Conservation (phyloP, 1,140 invertebrate genomes). For the Leptopilina boulardi region DNA sequence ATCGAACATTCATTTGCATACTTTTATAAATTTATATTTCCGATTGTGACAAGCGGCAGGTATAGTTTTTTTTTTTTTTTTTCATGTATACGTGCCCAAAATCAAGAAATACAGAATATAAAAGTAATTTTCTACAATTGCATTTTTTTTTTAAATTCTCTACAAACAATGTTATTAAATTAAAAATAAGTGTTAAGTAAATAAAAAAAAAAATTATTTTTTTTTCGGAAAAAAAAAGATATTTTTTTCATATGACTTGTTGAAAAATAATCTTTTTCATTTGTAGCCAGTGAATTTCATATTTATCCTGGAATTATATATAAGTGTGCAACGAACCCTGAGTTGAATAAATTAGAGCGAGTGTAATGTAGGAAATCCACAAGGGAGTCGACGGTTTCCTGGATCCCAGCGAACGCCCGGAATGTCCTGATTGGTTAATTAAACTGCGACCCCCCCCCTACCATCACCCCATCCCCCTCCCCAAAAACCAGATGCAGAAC, state of each 20-base stretch:
- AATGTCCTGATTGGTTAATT: constrained; percentile 53
- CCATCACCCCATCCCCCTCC: too few relatives aligned
- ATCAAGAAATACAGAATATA: too few relatives aligned
- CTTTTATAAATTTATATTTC: constrained; percentile 5
- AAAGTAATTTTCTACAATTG: too few relatives aligned
- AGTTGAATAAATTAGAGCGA: constrained; percentile 49
- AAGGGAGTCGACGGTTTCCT: constrained; percentile 40
- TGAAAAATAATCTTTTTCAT: constrained; percentile 1
- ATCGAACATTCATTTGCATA: background rate
- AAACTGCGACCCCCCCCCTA: constrained; percentile 36
- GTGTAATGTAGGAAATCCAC: constrained; percentile 47
- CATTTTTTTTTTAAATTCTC: too few relatives aligned
- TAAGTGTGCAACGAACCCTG: constrained; percentile 5
- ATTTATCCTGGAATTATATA: constrained; percentile 10
- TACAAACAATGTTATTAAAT: too few relatives aligned
- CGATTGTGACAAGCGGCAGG: background rate
- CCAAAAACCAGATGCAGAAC: constrained; percentile 15
- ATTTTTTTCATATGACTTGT: background rate
- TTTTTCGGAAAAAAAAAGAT: too few relatives aligned
- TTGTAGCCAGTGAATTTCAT: background rate
- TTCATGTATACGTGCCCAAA: background rate
- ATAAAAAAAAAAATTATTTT: too few relatives aligned
- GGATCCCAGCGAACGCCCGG: constrained; percentile 43
- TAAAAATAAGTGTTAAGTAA: too few relatives aligned
- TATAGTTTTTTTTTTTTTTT: background rate